Percentiles rank a stretch among this genome's conserved stretches.
Evolutionary conservation across 23 tunicate genomes (phyloP).

Genomic region (Oikopleura dioica): DNA sequence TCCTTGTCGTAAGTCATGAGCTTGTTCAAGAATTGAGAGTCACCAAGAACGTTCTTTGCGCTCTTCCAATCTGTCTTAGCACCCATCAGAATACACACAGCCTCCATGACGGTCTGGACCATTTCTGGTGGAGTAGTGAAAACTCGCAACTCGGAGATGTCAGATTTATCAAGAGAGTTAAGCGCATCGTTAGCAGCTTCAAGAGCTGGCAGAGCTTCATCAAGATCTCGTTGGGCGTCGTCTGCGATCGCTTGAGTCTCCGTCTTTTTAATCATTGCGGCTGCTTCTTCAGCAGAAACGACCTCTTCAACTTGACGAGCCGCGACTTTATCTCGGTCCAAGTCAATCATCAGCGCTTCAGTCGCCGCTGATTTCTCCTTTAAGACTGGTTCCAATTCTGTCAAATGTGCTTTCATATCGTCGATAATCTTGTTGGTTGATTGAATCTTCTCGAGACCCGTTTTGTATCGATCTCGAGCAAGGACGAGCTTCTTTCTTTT

Average conservation of each 20-base stretch:
- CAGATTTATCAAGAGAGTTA: slow-evolving; percentile 67
- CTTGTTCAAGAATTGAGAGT: slow-evolving; percentile 53
- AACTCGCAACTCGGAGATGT: slow-evolving; percentile 71
- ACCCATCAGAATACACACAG: slow-evolving; percentile 48
- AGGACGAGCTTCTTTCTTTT: slow-evolving; percentile 45
- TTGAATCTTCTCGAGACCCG: slow-evolving; percentile 53
- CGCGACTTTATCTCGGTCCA: slow-evolving; percentile 55
- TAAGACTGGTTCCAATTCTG: slow-evolving; percentile 74
- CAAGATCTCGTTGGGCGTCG: slow-evolving; percentile 75
- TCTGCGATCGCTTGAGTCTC: slow-evolving; percentile 94
- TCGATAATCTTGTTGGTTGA: slow-evolving; percentile 76
- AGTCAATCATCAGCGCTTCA: slow-evolving; percentile 62
- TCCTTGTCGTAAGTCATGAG: slow-evolving; percentile 77
- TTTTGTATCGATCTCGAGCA: slow-evolving; percentile 69
- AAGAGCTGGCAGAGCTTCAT: slow-evolving; percentile 66
- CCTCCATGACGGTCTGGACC: slow-evolving; percentile 77
- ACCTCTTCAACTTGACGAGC: slow-evolving; percentile 78
- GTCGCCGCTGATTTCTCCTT: slow-evolving; percentile 63
- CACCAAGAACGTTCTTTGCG: slow-evolving; percentile 56
- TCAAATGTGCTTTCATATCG: slow-evolving; percentile 68
- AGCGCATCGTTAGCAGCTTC: slow-evolving; percentile 65
- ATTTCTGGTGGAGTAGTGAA: slow-evolving; percentile 83
- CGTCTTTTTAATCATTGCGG: slow-evolving; percentile 76
- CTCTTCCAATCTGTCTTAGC: slow-evolving; percentile 76
- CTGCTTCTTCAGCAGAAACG: slow-evolving; percentile 85